These are phyloP conservation scores for Mormyrus proboscirostris DNA, from an alignment of 2,797 vertebrate genomes.

Conservation along the genomic window DNA sequence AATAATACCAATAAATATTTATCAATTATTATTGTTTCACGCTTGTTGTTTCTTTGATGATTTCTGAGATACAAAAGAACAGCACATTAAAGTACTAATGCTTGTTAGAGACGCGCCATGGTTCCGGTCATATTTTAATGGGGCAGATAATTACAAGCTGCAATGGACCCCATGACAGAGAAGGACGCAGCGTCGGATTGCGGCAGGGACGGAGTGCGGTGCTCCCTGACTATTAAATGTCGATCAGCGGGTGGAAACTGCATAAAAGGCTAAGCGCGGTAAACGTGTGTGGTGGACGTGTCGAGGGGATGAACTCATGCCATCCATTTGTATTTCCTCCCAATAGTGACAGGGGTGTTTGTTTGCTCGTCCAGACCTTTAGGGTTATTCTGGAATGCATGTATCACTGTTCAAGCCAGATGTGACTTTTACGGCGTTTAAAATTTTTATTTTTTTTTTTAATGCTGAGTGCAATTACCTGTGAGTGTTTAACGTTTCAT, in stretches of 20 bases:
- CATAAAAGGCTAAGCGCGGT: slow-evolving; percentile 3
- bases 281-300: neutral
- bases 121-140: slow-evolving; percentile 31
- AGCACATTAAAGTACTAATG: neutral
- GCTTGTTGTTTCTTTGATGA: neutral
- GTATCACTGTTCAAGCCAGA: slow-evolving; percentile 17
- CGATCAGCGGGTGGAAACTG: neutral
- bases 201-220: slow-evolving; percentile 23
- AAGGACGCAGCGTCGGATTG: slow-evolving; percentile 44
- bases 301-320: neutral
- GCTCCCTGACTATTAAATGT: slow-evolving; percentile 20
- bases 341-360: neutral
- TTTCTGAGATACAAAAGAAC: neutral
- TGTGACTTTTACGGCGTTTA: neutral
- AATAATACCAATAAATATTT: neutral
- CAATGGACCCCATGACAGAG: slow-evolving; percentile 33
- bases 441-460: neutral
- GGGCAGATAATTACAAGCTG: slow-evolving; percentile 45
- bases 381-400: neutral
- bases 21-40: neutral
- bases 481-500: slow-evolving; percentile 12
- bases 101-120: neutral
- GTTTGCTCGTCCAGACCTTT: neutral
- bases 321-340: neutral
- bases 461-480: neutral